Evolutionary conservation across 37 sponge, comb jelly and placozoan species (phyloP).

Genomic region (Spongia lamella): DNA sequence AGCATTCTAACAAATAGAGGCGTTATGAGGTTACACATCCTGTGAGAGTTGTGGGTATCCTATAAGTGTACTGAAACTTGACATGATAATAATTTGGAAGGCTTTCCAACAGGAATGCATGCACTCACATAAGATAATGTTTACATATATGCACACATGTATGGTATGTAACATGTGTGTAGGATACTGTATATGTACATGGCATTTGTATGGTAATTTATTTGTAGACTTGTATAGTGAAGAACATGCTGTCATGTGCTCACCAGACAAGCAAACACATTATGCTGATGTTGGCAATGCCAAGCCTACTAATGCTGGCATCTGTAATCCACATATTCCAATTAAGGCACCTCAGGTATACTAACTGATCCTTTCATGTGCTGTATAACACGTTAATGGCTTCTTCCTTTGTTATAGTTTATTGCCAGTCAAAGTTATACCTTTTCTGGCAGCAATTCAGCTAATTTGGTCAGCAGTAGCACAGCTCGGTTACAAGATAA

Average conservation of each 20-base stretch:
- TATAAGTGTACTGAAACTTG: too few relatives aligned
- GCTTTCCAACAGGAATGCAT: too few relatives aligned
- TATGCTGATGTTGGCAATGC: neutral
- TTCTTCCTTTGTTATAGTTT: too few relatives aligned
- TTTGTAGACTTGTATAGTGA: constrained; percentile 48
- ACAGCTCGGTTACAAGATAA: constrained; percentile 76
- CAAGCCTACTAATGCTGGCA: constrained; percentile 2
- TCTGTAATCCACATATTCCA: constrained; percentile 47
- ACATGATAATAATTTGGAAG: too few relatives aligned
- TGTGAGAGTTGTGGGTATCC: too few relatives aligned
- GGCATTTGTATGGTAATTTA: neutral
- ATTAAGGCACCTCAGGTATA: constrained; percentile 37
- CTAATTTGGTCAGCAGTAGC: neutral
- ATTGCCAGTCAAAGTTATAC: neutral
- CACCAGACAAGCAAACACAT: neutral
- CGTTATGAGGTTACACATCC: too few relatives aligned
- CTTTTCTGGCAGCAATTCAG: neutral
- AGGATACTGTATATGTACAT: too few relatives aligned
- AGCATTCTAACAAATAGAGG: neutral
- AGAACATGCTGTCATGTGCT: constrained; percentile 7
- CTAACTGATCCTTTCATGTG: neutral
- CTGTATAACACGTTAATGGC: too few relatives aligned
- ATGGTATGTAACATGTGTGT: too few relatives aligned
- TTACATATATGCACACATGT: too few relatives aligned
- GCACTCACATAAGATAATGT: too few relatives aligned